These are phyloP conservation scores for Procavia capensis DNA, from an alignment of 2,113 vertebrate genomes.

Conservation along the genomic window DNA sequence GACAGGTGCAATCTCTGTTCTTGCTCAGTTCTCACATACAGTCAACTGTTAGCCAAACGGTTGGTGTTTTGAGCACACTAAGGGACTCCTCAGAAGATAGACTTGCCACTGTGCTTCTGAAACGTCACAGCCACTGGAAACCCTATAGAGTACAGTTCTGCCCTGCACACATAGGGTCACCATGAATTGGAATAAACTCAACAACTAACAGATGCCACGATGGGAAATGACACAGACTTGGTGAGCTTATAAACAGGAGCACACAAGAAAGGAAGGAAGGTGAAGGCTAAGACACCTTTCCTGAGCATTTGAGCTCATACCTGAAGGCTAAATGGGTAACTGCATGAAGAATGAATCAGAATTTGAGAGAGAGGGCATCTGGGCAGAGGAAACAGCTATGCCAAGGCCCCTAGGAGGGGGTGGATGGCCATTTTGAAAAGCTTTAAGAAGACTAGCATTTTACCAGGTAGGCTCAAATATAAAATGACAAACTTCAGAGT, in stretches of 20 bases:
- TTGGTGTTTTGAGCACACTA: too few relatives aligned
- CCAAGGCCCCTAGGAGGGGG: not conserved
- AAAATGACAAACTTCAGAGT: not conserved
- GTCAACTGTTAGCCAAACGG: not conserved
- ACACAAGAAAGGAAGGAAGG: not conserved
- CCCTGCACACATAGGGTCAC: too few relatives aligned
- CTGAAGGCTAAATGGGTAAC: not conserved
- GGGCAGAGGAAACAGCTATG: not conserved
- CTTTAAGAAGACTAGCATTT: not conserved
- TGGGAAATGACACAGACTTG: not conserved
- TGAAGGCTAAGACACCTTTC: not conserved
- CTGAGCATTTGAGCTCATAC: not conserved
- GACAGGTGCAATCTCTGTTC: too few relatives aligned
- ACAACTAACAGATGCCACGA: too few relatives aligned
- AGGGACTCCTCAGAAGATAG: too few relatives aligned
- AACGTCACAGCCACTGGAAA: too few relatives aligned
- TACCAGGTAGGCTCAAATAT: not conserved
- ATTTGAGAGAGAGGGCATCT: not conserved
- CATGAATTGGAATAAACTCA: too few relatives aligned
- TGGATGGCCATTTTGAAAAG: not conserved
- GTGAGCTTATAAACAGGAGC: not conserved
- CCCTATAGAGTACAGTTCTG: too few relatives aligned
- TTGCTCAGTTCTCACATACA: not conserved
- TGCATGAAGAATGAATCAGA: rapidly evolving
- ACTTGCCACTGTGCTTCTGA: too few relatives aligned